Evolutionary conservation across 2,888 invertebrate species (phyloP).

Genomic region (Augiades crinisus): DNA sequence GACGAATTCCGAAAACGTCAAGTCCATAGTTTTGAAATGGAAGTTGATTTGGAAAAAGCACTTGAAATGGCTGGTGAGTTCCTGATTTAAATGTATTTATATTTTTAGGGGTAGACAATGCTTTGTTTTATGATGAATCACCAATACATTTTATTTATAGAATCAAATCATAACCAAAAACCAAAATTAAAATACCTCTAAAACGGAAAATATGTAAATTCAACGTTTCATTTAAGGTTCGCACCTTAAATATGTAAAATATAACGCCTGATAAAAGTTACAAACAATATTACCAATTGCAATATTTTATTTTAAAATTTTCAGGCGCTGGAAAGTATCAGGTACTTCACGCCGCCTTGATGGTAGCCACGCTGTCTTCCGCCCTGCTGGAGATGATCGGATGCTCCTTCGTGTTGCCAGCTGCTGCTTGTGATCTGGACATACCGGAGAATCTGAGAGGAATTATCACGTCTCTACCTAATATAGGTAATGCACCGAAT

Average conservation of each 20-base stretch:
- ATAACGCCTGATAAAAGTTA: not conserved
- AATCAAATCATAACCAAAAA: too few relatives aligned
- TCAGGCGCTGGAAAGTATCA: constrained; percentile 66
- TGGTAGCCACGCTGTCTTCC: constrained; percentile 52
- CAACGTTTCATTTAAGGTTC: too few relatives aligned
- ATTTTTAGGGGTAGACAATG: too few relatives aligned
- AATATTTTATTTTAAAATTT: constrained; percentile 3
- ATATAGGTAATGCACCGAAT: constrained; percentile 85
- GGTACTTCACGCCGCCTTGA: constrained; percentile 53
- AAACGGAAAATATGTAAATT: too few relatives aligned
- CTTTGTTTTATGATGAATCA: too few relatives aligned
- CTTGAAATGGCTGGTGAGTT: constrained; percentile 56
- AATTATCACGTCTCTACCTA: constrained; percentile 85
- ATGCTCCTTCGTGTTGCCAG: constrained; percentile 85
- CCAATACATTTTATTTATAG: too few relatives aligned
- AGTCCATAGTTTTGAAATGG: constrained; percentile 29
- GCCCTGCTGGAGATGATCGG: constrained; percentile 68
- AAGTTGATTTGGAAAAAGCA: constrained; percentile 56
- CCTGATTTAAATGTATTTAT: too few relatives aligned
- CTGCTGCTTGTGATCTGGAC: constrained; percentile 85
- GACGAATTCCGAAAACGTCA: constrained; percentile 16
- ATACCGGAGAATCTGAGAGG: constrained; percentile 83
- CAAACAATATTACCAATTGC: not conserved
- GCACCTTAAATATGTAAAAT: not conserved
- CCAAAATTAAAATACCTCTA: too few relatives aligned